Base-by-base conservation (phyloP, 1,140 invertebrate genomes). In the Eupristina koningsbergeri region DNA sequence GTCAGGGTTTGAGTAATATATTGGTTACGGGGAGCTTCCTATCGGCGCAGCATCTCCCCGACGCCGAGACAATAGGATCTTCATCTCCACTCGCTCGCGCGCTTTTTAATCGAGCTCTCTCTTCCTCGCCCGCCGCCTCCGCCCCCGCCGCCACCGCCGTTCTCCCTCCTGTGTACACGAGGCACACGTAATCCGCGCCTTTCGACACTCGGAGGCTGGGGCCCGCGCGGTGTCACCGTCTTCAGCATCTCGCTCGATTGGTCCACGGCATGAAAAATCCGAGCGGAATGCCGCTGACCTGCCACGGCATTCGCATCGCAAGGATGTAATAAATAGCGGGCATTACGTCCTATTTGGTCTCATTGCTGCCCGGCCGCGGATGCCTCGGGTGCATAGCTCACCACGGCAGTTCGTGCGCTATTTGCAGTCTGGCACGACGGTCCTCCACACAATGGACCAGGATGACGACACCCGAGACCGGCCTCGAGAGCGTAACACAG, bases 341-440 rank as follows among this genome's bases (percentile, higher is more conserved):
- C 86, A 88, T 87, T 87, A 88, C 88, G 86, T 88, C 74, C 88
- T 87, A 87, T 89, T 89, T 88, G 87, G 87, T 89, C 86, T 88
- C 87, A 75, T 86, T 87, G 85, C 82, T 74, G 85, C 39, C 83
- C 13, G 29, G 22, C 53, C 39, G 78, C n/a, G 45, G 22, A 58
- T 58, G 53, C 53, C 26, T 22, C 22, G 53, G 22, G 26, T 9
- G 75, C 75, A 26, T 45, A 61, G 75, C 75, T 6, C 75, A 34
- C 22, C 53, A n/a, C n/a, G n/a, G 26, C 19, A 58, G 53, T 58
- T 26, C 41, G 77, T 31, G 69, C 31, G 80, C 80, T 81, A 81
- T 81, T 74, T 81, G 64, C 64, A 80, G 64, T 71, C 67, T 80
- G 79, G 67, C 67, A 71, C 67, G 64, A 53, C 29, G 77, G 64